Evolutionary conservation across 1,140 invertebrate genomes (phyloP), one percentile per base, ranked within the genome.

Genomic region (Chironomus striatipennis): DNA sequence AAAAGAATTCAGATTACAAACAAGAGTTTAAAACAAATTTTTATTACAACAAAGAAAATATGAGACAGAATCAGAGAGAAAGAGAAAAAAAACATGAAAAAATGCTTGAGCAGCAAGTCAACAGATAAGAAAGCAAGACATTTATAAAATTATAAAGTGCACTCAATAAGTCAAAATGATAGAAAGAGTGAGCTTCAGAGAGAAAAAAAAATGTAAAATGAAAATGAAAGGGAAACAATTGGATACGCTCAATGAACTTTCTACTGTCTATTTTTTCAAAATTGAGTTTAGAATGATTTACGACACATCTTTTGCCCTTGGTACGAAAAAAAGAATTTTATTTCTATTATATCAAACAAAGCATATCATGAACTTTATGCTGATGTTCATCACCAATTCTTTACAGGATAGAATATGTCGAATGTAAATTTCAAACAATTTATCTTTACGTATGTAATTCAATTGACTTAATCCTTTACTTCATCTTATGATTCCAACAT

Each of bases 291-390:
- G n/a, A 57, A 57, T 57, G 47, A 57, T 57, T 57, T 57, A 57
- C 47, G 47, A 57, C n/a, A 57, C n/a, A 15, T 57, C 47, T 57
- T 12, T 57, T 57, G 47, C 1, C 12, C 47, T 57, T 15, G n/a
- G 24, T n/a, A 57, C 12, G 43, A 47, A 15, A 47, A 47, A 57
- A 15, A 5, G 24, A 34, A 34, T 34, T 34, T 34, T n/a, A n/a
- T 15, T 57, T 57, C n/a, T n/a, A 57, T 57, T 57, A 57, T 57
- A n/a, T 57, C 47, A 57, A 57, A 57, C 47, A 57, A 57, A 57
- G 47, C 47, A n/a, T 57, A n/a, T 57, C 47, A 57, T 57, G 43
- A 47, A 15, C 43, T 47, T 8, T 2, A 9, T 47, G 15, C 2
- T 7, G 43, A 1, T 15, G 8, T 47, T 15, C 43, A 9, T 47